Evolutionary conservation across 2,888 invertebrate genomes (phyloP), one percentile per base, ranked within the genome.

Genomic region (Megamerina dolium): DNA sequence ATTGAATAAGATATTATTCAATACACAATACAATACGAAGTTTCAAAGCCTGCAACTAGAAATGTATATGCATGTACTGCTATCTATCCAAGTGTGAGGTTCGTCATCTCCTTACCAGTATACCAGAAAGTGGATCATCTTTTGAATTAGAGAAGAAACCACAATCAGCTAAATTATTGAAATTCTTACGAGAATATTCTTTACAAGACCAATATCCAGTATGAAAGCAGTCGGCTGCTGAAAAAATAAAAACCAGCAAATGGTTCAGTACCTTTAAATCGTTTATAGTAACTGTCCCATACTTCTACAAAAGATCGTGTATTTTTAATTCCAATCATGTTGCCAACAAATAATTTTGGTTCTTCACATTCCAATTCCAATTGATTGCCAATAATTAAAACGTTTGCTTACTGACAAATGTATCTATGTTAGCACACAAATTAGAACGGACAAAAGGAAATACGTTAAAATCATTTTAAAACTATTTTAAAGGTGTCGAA

Each of bases 41-140:
- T 77, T 54, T 77, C 78, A 39, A 72, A 77, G 1, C 78, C 78
- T 29, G 76, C 78, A 3, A 63, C 46, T 46, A 76, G 74, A 48
- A 81, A 78, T 1, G 75, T 60, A 21, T 76, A 70, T 9, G 76
- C 74, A 46, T 80, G 78, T 0, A 78, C 73, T 0, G 74, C 66
- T 1, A 80, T 55, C 29, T 78, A 56, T 2, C 74, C 68, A 4
- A 75, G 61, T 0, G 56, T 57, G 1, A 63, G 26, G 23, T 42
- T 54, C 1, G 45, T 49, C n/a, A 55, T 17, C 3, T 54, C 54
- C 20, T 59, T 55, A 1, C 53, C 57, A 0, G 29, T 17, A 19
- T 70, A 0, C 57, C 70, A 0, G 65, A 51, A 2, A 74, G 41
- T 0, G 74, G 74, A 48, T 73, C 73, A 38, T 63, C 59, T 8